phyloP scores from a whole-genome alignment of 2,797 vertebrate species.

The Mormyrus hasselquistii region DNA sequence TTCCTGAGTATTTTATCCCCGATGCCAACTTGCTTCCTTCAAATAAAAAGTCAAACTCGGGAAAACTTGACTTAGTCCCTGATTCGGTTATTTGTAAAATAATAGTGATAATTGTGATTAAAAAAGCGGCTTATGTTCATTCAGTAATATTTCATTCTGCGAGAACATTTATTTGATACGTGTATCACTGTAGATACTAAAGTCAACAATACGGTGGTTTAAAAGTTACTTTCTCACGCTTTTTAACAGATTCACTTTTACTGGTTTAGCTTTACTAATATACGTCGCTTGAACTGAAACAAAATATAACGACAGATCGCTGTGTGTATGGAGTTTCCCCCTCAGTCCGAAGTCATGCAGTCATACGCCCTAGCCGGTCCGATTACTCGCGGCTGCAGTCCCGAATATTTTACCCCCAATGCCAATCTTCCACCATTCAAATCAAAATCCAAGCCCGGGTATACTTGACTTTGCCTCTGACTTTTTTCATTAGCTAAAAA shows the following conservation, averaged over 20 bases:
- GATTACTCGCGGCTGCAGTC: background rate
- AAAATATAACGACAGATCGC: background rate
- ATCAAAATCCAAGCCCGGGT: background rate
- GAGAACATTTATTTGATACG: background rate
- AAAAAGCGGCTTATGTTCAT: background rate
- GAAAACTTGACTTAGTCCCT: background rate
- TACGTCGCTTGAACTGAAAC: background rate
- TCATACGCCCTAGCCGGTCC: background rate
- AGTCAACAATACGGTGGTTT: background rate
- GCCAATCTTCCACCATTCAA: background rate
- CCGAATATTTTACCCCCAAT: background rate
- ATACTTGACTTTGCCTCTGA: background rate
- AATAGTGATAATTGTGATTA: no score
- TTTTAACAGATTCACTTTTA: background rate
- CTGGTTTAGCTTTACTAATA: background rate
- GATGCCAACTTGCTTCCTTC: background rate
- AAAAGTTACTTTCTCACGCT: background rate
- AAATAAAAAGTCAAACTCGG: background rate
- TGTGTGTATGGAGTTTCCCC: background rate
- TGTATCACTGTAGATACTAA: background rate
- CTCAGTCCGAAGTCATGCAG: background rate
- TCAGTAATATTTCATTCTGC: background rate
- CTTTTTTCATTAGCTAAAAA: background rate
- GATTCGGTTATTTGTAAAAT: background rate
- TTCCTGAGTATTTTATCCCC: background rate